Percentiles rank a stretch among this genome's conserved stretches.
Evolutionary conservation across 1,140 invertebrate species (phyloP).

Genomic region (Drosophila aff.): DNA sequence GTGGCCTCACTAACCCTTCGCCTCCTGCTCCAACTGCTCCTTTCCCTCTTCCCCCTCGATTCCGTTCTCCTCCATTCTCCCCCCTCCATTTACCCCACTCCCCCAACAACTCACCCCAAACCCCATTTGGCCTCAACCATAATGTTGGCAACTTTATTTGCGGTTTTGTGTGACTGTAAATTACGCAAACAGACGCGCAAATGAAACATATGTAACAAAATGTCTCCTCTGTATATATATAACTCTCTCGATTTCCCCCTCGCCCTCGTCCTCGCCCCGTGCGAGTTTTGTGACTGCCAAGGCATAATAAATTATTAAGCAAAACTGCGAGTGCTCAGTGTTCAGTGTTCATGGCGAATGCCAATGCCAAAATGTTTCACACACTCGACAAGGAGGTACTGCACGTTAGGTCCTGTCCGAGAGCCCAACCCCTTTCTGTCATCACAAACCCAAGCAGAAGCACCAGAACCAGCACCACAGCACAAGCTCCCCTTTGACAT

Average conservation of each 20-base stretch:
- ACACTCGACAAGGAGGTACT: conserved; percentile 47
- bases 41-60: neutral
- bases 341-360: conserved; percentile 70
- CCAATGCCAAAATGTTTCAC: conserved; percentile 76
- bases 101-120: neutral
- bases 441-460: neutral
- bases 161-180: conserved; percentile 81
- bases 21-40: neutral
- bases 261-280: neutral
- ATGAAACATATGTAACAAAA: conserved; percentile 78
- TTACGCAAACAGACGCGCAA: conserved; percentile 78
- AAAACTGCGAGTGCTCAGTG: conserved; percentile 72
- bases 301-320: conserved; percentile 79
- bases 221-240: conserved; percentile 48
- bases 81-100: neutral
- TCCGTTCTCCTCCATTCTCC: neutral
- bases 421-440: conserved; percentile 3
- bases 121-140: conserved; percentile 36
- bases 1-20: conserved; percentile 37
- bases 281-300: conserved; percentile 65
- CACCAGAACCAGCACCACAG: neutral
- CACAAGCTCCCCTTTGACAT: conserved; percentile 24
- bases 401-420: conserved; percentile 8
- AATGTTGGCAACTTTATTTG: conserved; percentile 80
- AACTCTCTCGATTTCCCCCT: conserved; percentile 22